Conservation (phyloP, 2,888 invertebrate species). For the Plusia festucae region DNA sequence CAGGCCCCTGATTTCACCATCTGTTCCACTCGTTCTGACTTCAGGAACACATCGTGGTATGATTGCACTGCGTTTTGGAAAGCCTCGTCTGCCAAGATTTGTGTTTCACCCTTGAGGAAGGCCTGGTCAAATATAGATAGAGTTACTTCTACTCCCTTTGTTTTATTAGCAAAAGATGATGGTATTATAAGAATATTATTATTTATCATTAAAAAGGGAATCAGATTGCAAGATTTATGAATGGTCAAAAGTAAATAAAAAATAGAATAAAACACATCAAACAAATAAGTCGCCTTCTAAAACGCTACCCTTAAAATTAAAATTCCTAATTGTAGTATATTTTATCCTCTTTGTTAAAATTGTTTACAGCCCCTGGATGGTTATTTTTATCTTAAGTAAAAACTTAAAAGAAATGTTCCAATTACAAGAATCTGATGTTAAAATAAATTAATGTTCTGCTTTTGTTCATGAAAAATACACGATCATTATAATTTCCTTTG, state of each 20-base stretch:
- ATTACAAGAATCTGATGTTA: constrained; percentile 4
- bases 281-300: background rate
- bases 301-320: background rate
- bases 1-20: constrained; percentile 99
- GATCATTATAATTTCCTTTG: background rate
- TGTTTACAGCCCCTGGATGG: background rate
- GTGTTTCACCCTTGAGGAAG: constrained; percentile 99
- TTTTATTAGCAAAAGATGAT: background rate
- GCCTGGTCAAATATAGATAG: constrained; percentile 86
- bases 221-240: too few relatives aligned
- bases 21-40: constrained; percentile 98
- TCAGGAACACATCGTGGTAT: constrained; percentile 98
- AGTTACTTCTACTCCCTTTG: background rate
- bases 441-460: background rate
- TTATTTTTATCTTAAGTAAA: background rate
- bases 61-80: constrained; percentile 99
- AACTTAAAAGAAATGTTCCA: too few relatives aligned
- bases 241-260: too few relatives aligned
- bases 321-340: background rate
- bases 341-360: background rate
- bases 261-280: too few relatives aligned
- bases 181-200: background rate
- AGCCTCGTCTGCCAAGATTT: constrained; percentile 99
- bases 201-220: too few relatives aligned
- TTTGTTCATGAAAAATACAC: background rate